A percentile compares a stretch with the other conserved stretches of the same genome.
Evolutionary conservation across 2,888 invertebrate species (phyloP).

Genomic region (Caenorhabditis imperialis): DNA sequence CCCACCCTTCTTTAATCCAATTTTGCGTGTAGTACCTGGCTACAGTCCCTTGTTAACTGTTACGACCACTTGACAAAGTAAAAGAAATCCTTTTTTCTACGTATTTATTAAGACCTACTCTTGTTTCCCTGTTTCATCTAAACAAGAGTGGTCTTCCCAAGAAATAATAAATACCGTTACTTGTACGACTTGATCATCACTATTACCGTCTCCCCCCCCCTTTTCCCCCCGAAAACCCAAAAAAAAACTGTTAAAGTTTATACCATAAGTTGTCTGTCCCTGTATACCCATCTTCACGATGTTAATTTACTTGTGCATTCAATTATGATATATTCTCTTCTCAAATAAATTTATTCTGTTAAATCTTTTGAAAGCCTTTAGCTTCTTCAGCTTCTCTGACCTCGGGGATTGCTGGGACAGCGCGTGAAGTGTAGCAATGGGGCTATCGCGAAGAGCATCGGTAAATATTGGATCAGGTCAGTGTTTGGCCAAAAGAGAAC

Average conservation of each 20-base stretch:
- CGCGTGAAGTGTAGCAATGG: constrained; percentile 34
- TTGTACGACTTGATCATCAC: constrained; percentile 42
- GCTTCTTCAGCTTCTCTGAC: constrained; percentile 7
- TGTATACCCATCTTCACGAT: constrained; percentile 4
- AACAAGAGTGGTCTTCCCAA: constrained; percentile 36
- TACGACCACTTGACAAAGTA: constrained; percentile 3
- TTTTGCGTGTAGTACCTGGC: constrained; percentile 28
- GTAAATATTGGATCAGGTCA: constrained; percentile 37
- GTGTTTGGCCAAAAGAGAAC: no score
- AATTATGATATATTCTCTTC: constrained; percentile 20
- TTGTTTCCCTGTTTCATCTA: constrained; percentile 17
- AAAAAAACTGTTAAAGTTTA: constrained; percentile 30
- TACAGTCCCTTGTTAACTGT: constrained; percentile 8
- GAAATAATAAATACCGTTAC: constrained; percentile 51
- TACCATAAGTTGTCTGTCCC: constrained; percentile 10
- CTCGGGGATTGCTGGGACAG: constrained; percentile 49
- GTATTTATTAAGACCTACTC: constrained; percentile 43
- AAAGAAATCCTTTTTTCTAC: constrained; percentile 1
- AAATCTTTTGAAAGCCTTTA: constrained; percentile 29
- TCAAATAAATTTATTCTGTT: constrained; percentile 23
- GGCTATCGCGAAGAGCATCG: constrained; percentile 19
- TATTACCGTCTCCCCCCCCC: constrained; percentile 7
- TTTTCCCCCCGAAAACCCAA: constrained; percentile 3
- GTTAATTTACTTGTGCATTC: constrained; percentile 21
- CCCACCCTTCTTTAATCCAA: constrained; percentile 15